Conservation (phyloP, 2,797 vertebrate species). For the Gymnopithys bicolor region DNA sequence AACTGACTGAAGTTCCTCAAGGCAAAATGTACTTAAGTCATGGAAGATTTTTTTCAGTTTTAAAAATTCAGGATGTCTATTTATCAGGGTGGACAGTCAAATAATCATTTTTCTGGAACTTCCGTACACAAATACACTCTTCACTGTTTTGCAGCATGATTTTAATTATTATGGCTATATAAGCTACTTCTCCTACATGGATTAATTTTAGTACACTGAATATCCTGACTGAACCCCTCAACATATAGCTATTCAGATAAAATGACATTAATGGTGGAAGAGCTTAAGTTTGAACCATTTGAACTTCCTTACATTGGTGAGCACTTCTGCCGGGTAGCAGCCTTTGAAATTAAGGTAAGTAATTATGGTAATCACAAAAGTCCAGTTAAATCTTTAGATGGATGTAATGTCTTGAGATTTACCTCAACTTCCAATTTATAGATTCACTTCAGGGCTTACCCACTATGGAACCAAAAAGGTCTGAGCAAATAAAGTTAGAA, state of each 20-base stretch:
- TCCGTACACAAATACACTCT: not conserved
- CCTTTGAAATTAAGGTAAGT: not conserved
- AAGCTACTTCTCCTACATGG: not conserved
- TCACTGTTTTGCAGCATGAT: not conserved
- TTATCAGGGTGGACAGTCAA: slow-evolving; percentile 55
- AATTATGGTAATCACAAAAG: not conserved
- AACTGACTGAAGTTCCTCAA: slow-evolving; percentile 79
- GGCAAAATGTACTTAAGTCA: slow-evolving; percentile 80
- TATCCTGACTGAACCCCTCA: not conserved
- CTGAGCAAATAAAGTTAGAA: not conserved
- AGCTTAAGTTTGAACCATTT: not conserved
- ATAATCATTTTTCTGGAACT: slow-evolving; percentile 50
- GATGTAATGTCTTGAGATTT: not conserved
- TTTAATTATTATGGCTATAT: not conserved
- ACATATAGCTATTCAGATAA: not conserved
- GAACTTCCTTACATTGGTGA: not conserved
- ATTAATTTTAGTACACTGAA: not conserved
- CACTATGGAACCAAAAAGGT: not conserved
- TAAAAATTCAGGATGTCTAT: slow-evolving; percentile 69
- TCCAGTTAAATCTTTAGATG: not conserved
- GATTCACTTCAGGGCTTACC: not conserved
- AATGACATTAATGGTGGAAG: not conserved
- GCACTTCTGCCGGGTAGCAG: not conserved
- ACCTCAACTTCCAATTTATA: not conserved
- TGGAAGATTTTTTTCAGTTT: slow-evolving; percentile 67